Conservation (phyloP, 2,797 vertebrate species). For the Argentina silus region DNA sequence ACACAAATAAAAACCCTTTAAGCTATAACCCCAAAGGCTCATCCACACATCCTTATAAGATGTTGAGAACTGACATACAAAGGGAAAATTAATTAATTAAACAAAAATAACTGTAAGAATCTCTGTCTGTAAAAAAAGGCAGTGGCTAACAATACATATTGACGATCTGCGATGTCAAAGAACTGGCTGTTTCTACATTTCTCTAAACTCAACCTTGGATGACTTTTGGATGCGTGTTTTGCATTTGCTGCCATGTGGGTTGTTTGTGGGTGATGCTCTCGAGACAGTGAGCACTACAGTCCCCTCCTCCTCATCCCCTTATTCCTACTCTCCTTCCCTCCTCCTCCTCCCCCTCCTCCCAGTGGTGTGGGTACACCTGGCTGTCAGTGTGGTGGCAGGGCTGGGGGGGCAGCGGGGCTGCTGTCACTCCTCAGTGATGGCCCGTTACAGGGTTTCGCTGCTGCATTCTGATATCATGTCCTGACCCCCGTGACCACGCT, state of each 20-base stretch:
- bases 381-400: conserved; percentile 59
- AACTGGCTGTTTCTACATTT: background rate
- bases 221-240: background rate
- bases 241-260: conserved; percentile 30
- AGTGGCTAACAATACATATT: background rate
- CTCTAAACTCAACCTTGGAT: conserved; percentile 20
- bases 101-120: conserved; percentile 7
- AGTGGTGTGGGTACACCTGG: conserved; percentile 45
- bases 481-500: conserved; percentile 19
- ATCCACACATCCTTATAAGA: conserved; percentile 21
- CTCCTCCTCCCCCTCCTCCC: conserved; percentile 16
- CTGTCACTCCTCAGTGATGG: conserved; percentile 42
- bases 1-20: conserved; percentile 15
- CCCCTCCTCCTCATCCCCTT: background rate
- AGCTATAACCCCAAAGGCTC: conserved; percentile 36
- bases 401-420: conserved; percentile 31
- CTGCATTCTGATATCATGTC: conserved; percentile 17
- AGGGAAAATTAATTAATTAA: background rate
- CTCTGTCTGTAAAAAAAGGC: background rate
- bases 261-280: conserved; percentile 18
- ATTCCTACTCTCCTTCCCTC: background rate
- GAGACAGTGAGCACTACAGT: background rate
- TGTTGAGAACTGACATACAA: conserved; percentile 20
- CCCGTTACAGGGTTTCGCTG: background rate
- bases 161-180: background rate